These are phyloP conservation scores for Tryphoninae sp. DNA, from an alignment of 2,888 invertebrate species.

Conservation along the genomic window DNA sequence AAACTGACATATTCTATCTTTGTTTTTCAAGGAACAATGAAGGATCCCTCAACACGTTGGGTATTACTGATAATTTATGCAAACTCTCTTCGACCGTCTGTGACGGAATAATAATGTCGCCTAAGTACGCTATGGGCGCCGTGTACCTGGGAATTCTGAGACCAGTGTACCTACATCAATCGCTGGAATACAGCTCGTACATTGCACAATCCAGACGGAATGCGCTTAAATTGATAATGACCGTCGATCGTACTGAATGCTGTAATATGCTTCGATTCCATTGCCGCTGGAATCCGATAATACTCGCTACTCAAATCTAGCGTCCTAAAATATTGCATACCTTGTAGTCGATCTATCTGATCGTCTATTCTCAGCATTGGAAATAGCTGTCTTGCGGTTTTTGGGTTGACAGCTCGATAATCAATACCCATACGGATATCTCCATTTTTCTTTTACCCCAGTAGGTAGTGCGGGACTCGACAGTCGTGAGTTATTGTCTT, in stretches of 20 bases:
- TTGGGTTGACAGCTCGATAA: conserved; percentile 70
- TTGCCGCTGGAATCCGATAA: conserved; percentile 73
- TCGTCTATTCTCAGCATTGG: conserved; percentile 77
- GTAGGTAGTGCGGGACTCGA: conserved; percentile 63
- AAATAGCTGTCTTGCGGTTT: conserved; percentile 72
- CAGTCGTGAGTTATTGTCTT: conserved; percentile 57
- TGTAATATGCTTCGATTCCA: conserved; percentile 71
- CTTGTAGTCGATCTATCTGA: conserved; percentile 71
- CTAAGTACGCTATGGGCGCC: conserved; percentile 65
- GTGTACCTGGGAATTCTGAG: conserved; percentile 57
- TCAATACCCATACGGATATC: conserved; percentile 68
- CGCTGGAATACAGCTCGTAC: conserved; percentile 58
- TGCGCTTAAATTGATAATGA: conserved; percentile 74
- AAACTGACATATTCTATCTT: conserved; percentile 44
- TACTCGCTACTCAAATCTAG: conserved; percentile 73
- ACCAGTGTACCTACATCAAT: conserved; percentile 72
- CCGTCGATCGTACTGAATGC: conserved; percentile 77
- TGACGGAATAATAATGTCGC: conserved; percentile 66
- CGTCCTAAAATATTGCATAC: conserved; percentile 69
- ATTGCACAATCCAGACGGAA: conserved; percentile 68
- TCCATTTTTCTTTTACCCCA: conserved; percentile 66
- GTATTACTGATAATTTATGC: no score
- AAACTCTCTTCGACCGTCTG: conserved; percentile 52
- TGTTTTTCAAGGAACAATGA: conserved; percentile 42
- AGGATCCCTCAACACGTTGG: no score